Base-by-base conservation (phyloP, 2,113 vertebrate species). In the Rhinoptilus africanus region DNA sequence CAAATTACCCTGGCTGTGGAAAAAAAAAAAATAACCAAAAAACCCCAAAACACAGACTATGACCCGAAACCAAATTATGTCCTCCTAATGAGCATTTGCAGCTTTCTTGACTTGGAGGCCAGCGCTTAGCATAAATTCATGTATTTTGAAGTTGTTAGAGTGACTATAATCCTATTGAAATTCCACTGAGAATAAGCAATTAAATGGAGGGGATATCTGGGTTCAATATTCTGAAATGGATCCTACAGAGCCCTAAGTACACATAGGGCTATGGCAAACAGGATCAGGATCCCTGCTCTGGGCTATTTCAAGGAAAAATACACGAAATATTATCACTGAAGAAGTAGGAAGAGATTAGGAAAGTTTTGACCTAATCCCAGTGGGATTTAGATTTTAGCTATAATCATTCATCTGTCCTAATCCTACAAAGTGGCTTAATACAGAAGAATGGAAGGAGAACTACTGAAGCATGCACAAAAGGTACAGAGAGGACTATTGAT, bases 321-420 rank as follows among this genome's bases (percentile, higher is more conserved):
- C 26, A 63, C 5, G 2, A 67, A 89, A 82, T 80, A 12, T 37
- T 90, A 56, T 74, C 74, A 76, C 50, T 69, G 68, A 68, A 91
- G 34, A 35, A 86, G 24, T 6, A 74, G 83, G 67, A 89, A 81
- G 73, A 89, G 78, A 66, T 80, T 89, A 88, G 34, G 24, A 87
- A 91, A 95, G 39, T 92, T 95, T 96, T 92, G 62, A 89, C 85
- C 48, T 93, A 91, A 90, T 93, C 94, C 93, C 85, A 50, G 8
- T 56, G 80, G 76, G 53, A 28, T 92, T 96, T 82, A 86, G 64
- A 76, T 95, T 96, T 95, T 96, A 95, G 69, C 45, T 92, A 92
- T 95, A 97, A 89, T 93, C 92, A 96, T 47, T 96, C 94, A 95
- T 94, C 96, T 97, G 89, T 96, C 96, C 69, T 96, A 95, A 97